Evolutionary conservation across 2,888 invertebrate species (phyloP).

Genomic region (Tromatobia lineatoria): DNA sequence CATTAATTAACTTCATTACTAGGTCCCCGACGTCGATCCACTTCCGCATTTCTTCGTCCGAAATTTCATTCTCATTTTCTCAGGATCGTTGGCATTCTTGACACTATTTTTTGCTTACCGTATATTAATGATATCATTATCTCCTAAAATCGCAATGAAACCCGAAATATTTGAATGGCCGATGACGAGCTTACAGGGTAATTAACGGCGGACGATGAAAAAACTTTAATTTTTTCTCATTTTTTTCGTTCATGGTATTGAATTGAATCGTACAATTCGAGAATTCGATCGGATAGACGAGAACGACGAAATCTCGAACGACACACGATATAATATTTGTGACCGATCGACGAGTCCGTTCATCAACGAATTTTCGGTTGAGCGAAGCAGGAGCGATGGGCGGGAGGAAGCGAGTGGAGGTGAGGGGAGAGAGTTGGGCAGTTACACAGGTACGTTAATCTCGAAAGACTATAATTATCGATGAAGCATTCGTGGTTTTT

Average conservation of each 20-base stretch:
- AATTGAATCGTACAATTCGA: slow-evolving; percentile 33
- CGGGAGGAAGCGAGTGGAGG: slow-evolving; percentile 20
- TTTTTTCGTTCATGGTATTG: slow-evolving; percentile 24
- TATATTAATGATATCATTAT: slow-evolving; percentile 39
- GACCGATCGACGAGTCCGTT: slow-evolving; percentile 56
- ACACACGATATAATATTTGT: slow-evolving; percentile 50
- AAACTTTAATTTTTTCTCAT: neutral
- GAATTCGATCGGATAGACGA: slow-evolving; percentile 44
- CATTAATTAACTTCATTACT: slow-evolving; percentile 59
- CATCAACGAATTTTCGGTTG: slow-evolving; percentile 55
- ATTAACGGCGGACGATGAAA: slow-evolving; percentile 39
- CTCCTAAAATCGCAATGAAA: slow-evolving; percentile 47
- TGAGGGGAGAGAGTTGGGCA: slow-evolving; percentile 52
- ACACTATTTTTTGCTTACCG: neutral
- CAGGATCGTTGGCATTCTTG: slow-evolving; percentile 3
- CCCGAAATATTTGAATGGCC: slow-evolving; percentile 44
- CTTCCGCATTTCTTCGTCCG: slow-evolving; percentile 13
- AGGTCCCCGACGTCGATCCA: slow-evolving; percentile 59
- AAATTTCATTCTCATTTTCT: slow-evolving; percentile 7
- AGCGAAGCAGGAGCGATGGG: slow-evolving; percentile 35
- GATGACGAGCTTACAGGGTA: slow-evolving; percentile 58
- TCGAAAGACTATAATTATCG: slow-evolving; percentile 80
- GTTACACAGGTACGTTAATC: slow-evolving; percentile 68
- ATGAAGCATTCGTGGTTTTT: slow-evolving; percentile 80
- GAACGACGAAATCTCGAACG: slow-evolving; percentile 51